Percentiles rank a stretch among this genome's conserved stretches.
phyloP scores from a whole-genome alignment of 2,888 invertebrate genomes.

The Drosophila tanythrix region DNA sequence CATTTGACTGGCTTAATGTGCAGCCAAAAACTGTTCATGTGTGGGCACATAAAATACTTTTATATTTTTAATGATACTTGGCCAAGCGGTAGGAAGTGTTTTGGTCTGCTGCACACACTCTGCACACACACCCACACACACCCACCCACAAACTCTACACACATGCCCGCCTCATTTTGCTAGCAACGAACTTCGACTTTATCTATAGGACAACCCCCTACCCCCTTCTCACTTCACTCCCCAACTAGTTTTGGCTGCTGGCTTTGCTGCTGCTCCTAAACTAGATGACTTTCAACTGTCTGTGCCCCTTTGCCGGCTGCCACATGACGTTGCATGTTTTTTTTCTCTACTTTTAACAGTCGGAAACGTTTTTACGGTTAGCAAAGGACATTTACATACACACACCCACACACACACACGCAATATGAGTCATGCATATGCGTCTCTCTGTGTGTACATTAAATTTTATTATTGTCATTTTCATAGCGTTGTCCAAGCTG shows the following conservation, averaged over 20 bases:
- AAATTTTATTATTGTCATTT: conserved; percentile 81
- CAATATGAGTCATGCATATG: conserved; percentile 58
- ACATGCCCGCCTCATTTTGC: conserved; percentile 50
- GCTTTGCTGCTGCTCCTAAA: conserved; percentile 43
- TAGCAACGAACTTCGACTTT: conserved; percentile 70
- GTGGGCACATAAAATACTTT: conserved; percentile 74
- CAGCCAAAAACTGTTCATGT: conserved; percentile 42
- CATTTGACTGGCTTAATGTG: conserved; percentile 56
- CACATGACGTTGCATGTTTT: conserved; percentile 61
- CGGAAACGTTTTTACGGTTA: conserved; percentile 78
- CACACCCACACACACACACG: conserved; percentile 23
- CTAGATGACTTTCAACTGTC: conserved; percentile 76
- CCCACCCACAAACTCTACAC: conserved; percentile 31
- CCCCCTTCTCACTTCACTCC: neutral
- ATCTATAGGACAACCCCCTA: neutral
- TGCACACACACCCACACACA: conserved; percentile 40
- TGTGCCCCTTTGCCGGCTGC: conserved; percentile 24
- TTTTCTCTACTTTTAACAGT: conserved; percentile 48
- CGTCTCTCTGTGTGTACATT: conserved; percentile 70
- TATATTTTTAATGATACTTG: conserved; percentile 81
- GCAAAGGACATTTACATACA: conserved; percentile 72
- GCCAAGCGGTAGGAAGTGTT: conserved; percentile 79
- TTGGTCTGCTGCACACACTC: conserved; percentile 77
- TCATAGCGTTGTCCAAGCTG: conserved; percentile 54
- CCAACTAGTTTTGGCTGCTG: conserved; percentile 7